Percentiles rank a stretch among this genome's conserved stretches.
These are phyloP conservation scores for Ctenochaetus hawaiiensis DNA, from an alignment of 2,797 vertebrate genomes.

Conservation along the genomic window DNA sequence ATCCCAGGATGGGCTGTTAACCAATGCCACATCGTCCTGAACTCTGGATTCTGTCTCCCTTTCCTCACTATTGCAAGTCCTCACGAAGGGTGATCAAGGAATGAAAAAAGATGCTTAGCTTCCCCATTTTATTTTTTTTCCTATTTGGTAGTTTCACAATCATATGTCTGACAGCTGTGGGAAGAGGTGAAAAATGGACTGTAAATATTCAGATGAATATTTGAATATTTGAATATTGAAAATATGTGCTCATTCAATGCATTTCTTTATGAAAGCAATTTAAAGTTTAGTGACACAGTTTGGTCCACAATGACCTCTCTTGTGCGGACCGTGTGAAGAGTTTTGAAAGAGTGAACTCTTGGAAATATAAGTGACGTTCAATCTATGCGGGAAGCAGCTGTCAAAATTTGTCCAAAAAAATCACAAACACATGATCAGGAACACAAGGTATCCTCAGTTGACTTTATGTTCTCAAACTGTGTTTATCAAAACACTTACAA, in stretches of 20 bases:
- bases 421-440: background rate
- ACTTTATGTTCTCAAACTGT: background rate
- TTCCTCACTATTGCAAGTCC: no score
- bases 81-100: background rate
- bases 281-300: background rate
- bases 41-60: background rate
- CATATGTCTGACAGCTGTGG: no score
- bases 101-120: background rate
- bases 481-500: background rate
- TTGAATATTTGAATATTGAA: background rate
- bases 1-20: no score
- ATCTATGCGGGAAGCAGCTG: conserved; percentile 12
- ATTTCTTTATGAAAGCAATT: background rate
- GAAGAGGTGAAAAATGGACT: background rate
- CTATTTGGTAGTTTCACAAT: no score
- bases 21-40: background rate
- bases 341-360: background rate
- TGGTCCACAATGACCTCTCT: background rate
- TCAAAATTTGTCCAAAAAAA: background rate
- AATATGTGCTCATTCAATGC: background rate
- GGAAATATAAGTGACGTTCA: background rate
- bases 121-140: no score
- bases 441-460: background rate
- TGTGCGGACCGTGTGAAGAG: background rate
- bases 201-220: background rate